Conservation (phyloP, 30 jellyfish, hydroid and myxozoan species). For the Pseudorhiza aurosa region DNA sequence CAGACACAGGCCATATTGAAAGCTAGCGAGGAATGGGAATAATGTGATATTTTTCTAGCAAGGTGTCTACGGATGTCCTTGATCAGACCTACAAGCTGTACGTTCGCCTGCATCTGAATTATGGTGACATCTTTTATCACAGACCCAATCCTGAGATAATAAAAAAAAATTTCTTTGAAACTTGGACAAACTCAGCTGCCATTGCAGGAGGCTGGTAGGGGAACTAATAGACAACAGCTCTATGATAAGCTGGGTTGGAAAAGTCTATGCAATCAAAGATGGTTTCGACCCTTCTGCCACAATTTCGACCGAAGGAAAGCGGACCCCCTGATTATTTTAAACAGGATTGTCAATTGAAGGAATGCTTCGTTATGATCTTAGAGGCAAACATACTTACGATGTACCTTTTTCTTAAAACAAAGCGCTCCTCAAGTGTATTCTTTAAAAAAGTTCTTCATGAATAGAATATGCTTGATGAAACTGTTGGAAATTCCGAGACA, state of each 20-base stretch:
- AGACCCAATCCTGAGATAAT: conserved; percentile 25
- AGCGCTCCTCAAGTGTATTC: conserved; percentile 45
- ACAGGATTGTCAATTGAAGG: conserved; percentile 21
- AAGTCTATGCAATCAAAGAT: conserved; percentile 31
- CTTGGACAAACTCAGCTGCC: conserved; percentile 26
- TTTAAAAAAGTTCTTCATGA: conserved; percentile 20
- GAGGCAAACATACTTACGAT: conserved; percentile 23
- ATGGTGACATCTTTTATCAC: conserved; percentile 54
- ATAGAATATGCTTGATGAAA: conserved; percentile 32
- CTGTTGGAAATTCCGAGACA: conserved; percentile 27
- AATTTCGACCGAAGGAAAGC: conserved; percentile 3
- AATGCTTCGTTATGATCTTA: conserved; percentile 1
- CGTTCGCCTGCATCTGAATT: conserved; percentile 44
- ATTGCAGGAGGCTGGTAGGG: conserved; percentile 49
- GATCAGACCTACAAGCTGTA: conserved; percentile 47
- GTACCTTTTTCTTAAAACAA: conserved; percentile 13
- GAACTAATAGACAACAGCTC: conserved; percentile 51
- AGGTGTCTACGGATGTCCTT: conserved; percentile 38
- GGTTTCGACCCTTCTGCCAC: conserved; percentile 21
- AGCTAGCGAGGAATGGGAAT: conserved; percentile 42
- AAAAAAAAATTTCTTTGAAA: not conserved
- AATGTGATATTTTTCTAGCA: conserved; percentile 16
- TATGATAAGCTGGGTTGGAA: conserved; percentile 40
- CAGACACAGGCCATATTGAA: conserved; percentile 38
- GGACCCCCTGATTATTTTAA: conserved; percentile 23